Conservation (phyloP, 2,797 vertebrate species). For the Halcyon chelicuti region DNA sequence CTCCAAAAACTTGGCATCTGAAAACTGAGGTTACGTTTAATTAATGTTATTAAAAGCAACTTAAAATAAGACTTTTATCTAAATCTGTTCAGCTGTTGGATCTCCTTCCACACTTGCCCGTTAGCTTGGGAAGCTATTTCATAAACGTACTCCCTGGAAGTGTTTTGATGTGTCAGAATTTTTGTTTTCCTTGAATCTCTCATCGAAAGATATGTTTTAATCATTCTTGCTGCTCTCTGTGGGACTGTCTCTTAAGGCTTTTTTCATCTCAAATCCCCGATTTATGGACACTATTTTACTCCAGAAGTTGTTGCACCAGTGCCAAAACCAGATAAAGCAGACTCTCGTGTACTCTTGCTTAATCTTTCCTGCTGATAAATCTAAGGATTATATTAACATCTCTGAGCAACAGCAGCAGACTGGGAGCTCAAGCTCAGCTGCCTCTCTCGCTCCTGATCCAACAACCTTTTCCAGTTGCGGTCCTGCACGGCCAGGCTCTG, state of each 20-base stretch:
- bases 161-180: not conserved
- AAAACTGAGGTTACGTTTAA: not conserved
- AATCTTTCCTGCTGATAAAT: slow-evolving; percentile 62
- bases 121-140: not conserved
- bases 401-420: slow-evolving; percentile 10
- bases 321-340: slow-evolving; percentile 46
- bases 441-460: not conserved
- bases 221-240: not conserved
- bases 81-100: not conserved
- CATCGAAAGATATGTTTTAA: not conserved
- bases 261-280: slow-evolving; percentile 15
- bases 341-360: slow-evolving; percentile 26
- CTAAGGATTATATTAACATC: slow-evolving; percentile 52
- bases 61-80: not conserved
- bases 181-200: not conserved
- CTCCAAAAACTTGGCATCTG: not conserved
- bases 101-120: not conserved
- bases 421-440: not conserved
- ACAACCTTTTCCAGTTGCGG: not conserved
- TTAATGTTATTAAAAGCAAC: not conserved
- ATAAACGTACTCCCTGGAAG: not conserved
- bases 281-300: not conserved
- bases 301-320: slow-evolving; percentile 14
- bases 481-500: not conserved
- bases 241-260: not conserved